Conservation (phyloP, 2,113 vertebrate species). For the Cervus canadensis region DNA sequence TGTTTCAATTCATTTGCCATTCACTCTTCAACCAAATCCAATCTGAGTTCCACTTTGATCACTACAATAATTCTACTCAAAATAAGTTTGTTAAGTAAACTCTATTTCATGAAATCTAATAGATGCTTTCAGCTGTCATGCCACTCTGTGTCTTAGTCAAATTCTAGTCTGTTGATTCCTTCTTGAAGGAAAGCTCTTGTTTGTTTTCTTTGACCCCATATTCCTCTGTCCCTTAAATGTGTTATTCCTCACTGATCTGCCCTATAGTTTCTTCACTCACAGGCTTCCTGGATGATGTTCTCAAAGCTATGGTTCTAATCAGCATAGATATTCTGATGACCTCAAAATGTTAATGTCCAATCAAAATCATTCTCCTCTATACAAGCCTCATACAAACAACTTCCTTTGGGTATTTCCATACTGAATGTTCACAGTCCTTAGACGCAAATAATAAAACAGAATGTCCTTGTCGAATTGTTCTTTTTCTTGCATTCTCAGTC, state of each 20-base stretch:
- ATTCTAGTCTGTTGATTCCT: neutral
- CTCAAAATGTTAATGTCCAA: neutral
- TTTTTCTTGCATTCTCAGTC: neutral
- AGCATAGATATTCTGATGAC: neutral
- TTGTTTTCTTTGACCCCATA: neutral
- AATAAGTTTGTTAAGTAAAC: neutral
- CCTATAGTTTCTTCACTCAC: neutral
- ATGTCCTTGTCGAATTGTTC: neutral
- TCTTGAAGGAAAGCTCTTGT: neutral
- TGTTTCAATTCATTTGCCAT: neutral
- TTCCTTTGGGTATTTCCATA: neutral
- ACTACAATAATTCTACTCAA: neutral
- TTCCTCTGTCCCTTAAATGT: neutral
- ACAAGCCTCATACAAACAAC: neutral
- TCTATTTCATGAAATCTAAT: neutral
- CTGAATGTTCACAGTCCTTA: neutral
- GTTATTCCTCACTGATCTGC: neutral
- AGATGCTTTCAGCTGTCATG: neutral
- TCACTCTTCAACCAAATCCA: neutral
- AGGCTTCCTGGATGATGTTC: neutral
- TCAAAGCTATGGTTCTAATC: neutral
- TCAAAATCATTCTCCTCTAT: neutral
- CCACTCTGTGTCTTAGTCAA: neutral
- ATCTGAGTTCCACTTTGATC: neutral
- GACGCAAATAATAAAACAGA: neutral